These are phyloP conservation scores for Asteroscopus sphinx DNA, from an alignment of 2,888 invertebrate genomes.

Conservation along the genomic window DNA sequence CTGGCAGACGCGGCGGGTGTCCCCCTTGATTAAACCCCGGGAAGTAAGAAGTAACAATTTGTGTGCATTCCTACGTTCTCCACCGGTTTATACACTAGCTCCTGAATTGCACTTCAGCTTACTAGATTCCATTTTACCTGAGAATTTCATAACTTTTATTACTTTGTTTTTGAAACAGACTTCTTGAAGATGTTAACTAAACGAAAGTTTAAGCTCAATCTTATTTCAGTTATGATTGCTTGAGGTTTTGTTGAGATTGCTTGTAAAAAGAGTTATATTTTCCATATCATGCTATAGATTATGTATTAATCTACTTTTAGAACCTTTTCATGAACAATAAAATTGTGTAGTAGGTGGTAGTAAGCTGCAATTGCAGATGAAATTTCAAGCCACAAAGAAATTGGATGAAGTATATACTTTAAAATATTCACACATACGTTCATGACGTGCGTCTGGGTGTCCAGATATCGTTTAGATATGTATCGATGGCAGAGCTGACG, in stretches of 20 bases:
- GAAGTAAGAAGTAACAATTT: slow-evolving; percentile 85
- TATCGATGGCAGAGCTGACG: slow-evolving; percentile 29
- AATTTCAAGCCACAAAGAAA: too few species aligned
- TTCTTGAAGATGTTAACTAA: slow-evolving; percentile 38
- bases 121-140: slow-evolving; percentile 53
- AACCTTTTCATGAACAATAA: neutral
- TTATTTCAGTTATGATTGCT: slow-evolving; percentile 24
- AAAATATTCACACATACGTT: slow-evolving; percentile 2
- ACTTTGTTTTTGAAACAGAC: slow-evolving; percentile 48
- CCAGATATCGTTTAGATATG: slow-evolving; percentile 11
- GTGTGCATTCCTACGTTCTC: slow-evolving; percentile 76
- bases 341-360: neutral
- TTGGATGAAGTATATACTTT: neutral
- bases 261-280: slow-evolving; percentile 9
- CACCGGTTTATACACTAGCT: slow-evolving; percentile 67
- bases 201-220: slow-evolving; percentile 32
- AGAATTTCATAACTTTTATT: slow-evolving; percentile 57
- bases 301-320: too few species aligned
- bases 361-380: neutral
- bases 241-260: slow-evolving; percentile 38
- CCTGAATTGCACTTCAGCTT: slow-evolving; percentile 73
- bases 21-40: slow-evolving; percentile 88
- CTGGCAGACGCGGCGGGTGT: slow-evolving; percentile 84
- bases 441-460: slow-evolving; percentile 8
- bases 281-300: too few species aligned